Evolutionary conservation across 2,797 vertebrate species (phyloP), one percentile per base, ranked within the genome.

Genomic region (Pangasius sanitwongsei): DNA sequence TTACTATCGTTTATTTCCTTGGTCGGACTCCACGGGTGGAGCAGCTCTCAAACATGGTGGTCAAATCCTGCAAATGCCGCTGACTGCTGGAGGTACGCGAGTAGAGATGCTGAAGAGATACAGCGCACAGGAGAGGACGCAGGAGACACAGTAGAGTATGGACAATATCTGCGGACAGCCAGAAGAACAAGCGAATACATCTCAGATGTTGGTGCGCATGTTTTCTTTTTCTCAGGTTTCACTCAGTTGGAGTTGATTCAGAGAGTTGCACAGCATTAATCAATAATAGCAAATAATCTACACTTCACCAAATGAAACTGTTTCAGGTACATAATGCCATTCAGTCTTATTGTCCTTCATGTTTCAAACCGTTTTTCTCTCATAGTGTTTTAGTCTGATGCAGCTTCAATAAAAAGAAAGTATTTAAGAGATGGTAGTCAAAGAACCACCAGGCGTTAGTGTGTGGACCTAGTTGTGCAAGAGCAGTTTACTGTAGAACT

Each of bases 31-130:
- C 96, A 1, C 96, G 96, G 1, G 97, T 97, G 9, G 96, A 97
- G 88, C 96, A 97, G 90, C 96, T 97, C 44, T 97, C 97, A 91
- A 97, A 97, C 91, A 97, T 97, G 97, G 96, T 96, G 80, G 96
- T 97, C 88, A 96, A 96, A 89, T 95, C 96, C 88, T 97, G 97
- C 93, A 97, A 97, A 92, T 97, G 97, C 89, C 96, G 96, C 92
- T 97, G 93, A 96, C 55, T 41, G 55, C 34, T 48, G 13, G 53
- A 86, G 31, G 82, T 84, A 57, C 16, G 4, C 6, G 31, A 80
- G 63, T 65, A 34, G 20, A 65, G 28, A 28, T 41, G 88, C 80
- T 20, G 20, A 63, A 83, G 69, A 57, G 70, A 57, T 34, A 44
- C 53, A 18, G 69, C 12, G 65, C 37, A 84, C 75, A 83, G 89